Percentiles rank a stretch among this genome's conserved stretches.
phyloP scores from a whole-genome alignment of 1,140 invertebrate genomes.

The Atta colombica region DNA sequence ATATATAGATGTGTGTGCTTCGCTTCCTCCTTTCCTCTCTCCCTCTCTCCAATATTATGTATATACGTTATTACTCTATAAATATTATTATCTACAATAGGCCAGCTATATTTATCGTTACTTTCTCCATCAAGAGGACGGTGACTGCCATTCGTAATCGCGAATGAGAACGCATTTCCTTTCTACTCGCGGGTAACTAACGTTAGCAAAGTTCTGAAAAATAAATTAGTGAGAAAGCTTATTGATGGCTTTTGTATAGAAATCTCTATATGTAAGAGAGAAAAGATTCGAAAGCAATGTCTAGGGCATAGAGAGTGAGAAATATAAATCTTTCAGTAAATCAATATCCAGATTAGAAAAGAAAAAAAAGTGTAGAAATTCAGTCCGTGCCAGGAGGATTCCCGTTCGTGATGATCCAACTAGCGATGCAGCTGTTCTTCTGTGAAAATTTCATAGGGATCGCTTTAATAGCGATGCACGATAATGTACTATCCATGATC shows the following conservation, averaged over 20 bases:
- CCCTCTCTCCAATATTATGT: background rate
- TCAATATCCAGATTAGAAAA: background rate
- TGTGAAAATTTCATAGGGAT: background rate
- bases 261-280: background rate
- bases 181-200: background rate
- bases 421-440: background rate
- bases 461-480: constrained; percentile 16
- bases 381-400: constrained; percentile 8
- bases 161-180: background rate
- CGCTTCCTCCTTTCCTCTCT: background rate
- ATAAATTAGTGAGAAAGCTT: constrained; percentile 1
- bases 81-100: constrained; percentile 53
- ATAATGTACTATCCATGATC: constrained; percentile 43
- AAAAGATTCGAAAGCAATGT: background rate
- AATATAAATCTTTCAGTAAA: constrained; percentile 18
- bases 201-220: background rate
- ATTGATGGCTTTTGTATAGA: background rate
- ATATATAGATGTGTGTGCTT: background rate
- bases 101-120: constrained; percentile 44
- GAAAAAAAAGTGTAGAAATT: background rate
- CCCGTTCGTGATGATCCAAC: background rate
- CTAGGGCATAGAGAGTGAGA: background rate
- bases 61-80: constrained; percentile 29
- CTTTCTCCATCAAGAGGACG: constrained; percentile 36
- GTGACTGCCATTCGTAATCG: constrained; percentile 26